A percentile compares a stretch with the other conserved stretches of the same genome.
These are phyloP conservation scores for Butorides virescens DNA, from an alignment of 2,113 vertebrate species.

Conservation along the genomic window DNA sequence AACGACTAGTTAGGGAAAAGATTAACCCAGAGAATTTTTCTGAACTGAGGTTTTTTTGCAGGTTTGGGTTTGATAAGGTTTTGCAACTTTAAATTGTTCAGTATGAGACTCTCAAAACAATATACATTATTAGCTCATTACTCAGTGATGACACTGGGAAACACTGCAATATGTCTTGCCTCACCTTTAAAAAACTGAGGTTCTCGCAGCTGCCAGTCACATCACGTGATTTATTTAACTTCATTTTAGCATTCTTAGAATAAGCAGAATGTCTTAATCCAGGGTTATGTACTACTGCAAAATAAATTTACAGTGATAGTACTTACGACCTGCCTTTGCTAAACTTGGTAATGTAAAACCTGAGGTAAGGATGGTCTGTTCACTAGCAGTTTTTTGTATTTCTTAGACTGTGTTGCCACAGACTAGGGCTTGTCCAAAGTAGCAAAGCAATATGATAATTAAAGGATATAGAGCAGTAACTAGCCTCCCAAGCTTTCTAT, in stretches of 20 bases:
- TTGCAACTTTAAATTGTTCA: not conserved
- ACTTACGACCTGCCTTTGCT: not conserved
- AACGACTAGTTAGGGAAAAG: not conserved
- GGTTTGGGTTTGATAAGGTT: not conserved
- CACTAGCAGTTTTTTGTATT: not conserved
- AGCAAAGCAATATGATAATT: not conserved
- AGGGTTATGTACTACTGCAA: not conserved
- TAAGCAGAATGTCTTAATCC: not conserved
- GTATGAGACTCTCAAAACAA: not conserved
- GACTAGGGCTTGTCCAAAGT: not conserved
- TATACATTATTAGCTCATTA: not conserved
- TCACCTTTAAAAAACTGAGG: not conserved
- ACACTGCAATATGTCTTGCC: not conserved
- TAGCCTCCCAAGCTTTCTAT: not conserved
- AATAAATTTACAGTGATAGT: not conserved
- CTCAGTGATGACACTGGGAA: not conserved
- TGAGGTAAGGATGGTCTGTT: not conserved
- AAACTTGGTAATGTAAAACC: not conserved
- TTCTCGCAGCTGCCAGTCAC: not conserved
- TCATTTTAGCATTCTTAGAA: not conserved
- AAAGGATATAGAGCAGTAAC: not conserved
- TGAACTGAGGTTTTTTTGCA: not conserved
- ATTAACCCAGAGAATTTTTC: not conserved
- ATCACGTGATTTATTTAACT: not conserved
- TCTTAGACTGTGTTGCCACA: not conserved